phyloP scores from a whole-genome alignment of 1,140 invertebrate species.

The Dendrolimus punctatus region DNA sequence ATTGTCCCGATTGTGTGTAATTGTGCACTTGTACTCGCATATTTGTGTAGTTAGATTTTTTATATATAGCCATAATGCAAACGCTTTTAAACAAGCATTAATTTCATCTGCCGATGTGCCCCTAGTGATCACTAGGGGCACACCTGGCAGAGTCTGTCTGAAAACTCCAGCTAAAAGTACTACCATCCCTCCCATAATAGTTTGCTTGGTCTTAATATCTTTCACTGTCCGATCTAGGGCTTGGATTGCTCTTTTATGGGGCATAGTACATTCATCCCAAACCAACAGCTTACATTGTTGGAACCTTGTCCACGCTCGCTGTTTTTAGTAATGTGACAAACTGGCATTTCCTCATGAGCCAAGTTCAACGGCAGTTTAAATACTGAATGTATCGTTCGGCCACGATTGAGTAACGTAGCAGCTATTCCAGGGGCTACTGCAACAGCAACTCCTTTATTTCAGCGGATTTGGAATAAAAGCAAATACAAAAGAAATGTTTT shows the following conservation, averaged over 20 bases:
- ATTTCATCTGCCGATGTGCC: slow-evolving; percentile 60
- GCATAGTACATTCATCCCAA: slow-evolving; percentile 31
- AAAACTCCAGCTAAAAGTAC: slow-evolving; percentile 46
- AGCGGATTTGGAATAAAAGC: too few species aligned
- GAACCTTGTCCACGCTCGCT: slow-evolving; percentile 18
- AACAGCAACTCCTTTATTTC: too few species aligned
- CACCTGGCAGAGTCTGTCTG: slow-evolving; percentile 70
- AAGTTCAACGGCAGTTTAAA: slow-evolving; percentile 40
- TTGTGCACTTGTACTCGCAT: slow-evolving; percentile 34
- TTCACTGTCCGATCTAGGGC: slow-evolving; percentile 39
- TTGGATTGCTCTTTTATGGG: slow-evolving; percentile 42
- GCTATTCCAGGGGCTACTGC: too few species aligned
- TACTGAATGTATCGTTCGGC: too few species aligned
- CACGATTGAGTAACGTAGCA: too few species aligned
- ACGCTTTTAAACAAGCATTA: slow-evolving; percentile 35
- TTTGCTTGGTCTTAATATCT: slow-evolving; percentile 27
- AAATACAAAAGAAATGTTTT: background rate
- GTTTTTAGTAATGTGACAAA: slow-evolving; percentile 23
- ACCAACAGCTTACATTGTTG: slow-evolving; percentile 40
- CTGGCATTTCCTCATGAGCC: slow-evolving; percentile 20
- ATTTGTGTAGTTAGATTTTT: slow-evolving; percentile 20
- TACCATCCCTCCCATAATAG: slow-evolving; percentile 21
- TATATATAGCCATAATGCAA: slow-evolving; percentile 25
- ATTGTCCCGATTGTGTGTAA: slow-evolving; percentile 21
- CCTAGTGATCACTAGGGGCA: slow-evolving; percentile 53